Conservation (phyloP, 2,113 vertebrate species). For the Toxotes chatareus region DNA sequence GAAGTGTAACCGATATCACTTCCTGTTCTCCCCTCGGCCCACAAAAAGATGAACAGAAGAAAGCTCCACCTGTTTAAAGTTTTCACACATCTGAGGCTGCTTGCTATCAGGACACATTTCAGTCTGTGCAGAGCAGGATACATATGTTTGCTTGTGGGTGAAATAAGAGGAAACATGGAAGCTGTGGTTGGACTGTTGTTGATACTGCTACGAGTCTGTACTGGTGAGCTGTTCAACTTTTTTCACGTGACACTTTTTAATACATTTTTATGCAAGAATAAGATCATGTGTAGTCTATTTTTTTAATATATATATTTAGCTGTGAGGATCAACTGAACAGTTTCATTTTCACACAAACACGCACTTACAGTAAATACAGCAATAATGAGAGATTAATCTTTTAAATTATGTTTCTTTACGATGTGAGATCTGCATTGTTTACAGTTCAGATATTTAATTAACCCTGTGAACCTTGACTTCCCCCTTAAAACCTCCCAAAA, state of each 20-base stretch:
- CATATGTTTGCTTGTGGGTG: not conserved
- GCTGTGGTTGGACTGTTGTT: slow-evolving; percentile 28
- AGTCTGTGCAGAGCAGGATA: no score
- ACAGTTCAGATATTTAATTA: no score
- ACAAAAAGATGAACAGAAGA: slow-evolving; percentile 2
- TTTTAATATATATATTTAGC: no score
- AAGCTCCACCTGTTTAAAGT: not conserved
- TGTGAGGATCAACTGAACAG: not conserved
- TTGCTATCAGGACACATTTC: not conserved
- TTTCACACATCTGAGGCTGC: not conserved
- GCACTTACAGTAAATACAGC: no score
- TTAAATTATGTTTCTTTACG: no score
- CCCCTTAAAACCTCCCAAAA: no score
- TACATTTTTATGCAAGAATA: not conserved
- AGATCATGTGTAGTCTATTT: no score
- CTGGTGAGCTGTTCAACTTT: slow-evolving; percentile 26
- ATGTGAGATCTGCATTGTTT: no score
- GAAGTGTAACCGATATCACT: slow-evolving; percentile 24
- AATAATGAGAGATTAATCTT: no score
- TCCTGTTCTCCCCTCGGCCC: slow-evolving; percentile 9
- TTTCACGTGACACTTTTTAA: not conserved
- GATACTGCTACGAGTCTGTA: not conserved
- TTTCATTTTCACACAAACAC: no score
- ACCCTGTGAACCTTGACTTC: no score
- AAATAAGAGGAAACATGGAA: slow-evolving; percentile 6